Evolutionary conservation across 2,113 vertebrate species (phyloP).

Genomic region (Myotis yumanensis): DNA sequence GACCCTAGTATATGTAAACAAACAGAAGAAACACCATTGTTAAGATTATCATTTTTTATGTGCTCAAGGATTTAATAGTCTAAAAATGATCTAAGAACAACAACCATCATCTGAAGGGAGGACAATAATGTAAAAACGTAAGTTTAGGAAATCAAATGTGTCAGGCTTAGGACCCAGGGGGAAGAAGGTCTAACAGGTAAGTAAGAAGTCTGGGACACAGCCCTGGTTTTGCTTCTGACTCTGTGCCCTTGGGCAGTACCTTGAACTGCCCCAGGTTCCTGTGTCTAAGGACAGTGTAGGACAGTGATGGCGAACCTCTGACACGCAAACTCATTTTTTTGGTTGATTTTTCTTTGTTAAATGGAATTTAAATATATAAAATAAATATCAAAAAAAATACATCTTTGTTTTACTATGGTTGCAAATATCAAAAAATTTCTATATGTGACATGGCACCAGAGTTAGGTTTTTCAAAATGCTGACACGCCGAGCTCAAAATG

Average conservation of each 20-base stretch:
- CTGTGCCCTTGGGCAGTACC: not conserved
- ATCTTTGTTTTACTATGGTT: too few relatives aligned
- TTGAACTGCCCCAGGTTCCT: not conserved
- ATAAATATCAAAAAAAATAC: too few relatives aligned
- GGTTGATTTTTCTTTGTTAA: too few relatives aligned
- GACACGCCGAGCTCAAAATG: too few relatives aligned
- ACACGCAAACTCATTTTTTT: too few relatives aligned
- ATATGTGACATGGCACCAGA: too few relatives aligned
- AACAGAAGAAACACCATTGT: conserved; percentile 11
- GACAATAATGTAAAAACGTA: not conserved
- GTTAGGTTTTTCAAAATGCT: too few relatives aligned
- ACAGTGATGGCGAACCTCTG: too few relatives aligned
- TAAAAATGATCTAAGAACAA: not conserved
- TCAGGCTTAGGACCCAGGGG: not conserved
- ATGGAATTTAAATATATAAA: too few relatives aligned
- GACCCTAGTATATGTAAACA: not conserved
- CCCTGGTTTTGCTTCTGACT: not conserved
- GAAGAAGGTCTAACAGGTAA: not conserved
- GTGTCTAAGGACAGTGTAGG: not conserved
- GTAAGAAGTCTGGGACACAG: not conserved
- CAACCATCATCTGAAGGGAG: not conserved
- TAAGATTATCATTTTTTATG: not conserved
- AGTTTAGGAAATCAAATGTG: not conserved
- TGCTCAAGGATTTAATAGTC: not conserved
- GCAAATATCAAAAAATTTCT: too few relatives aligned